These are phyloP conservation scores for Cantharis lateralis DNA, from an alignment of 2,888 invertebrate species.

Conservation along the genomic window DNA sequence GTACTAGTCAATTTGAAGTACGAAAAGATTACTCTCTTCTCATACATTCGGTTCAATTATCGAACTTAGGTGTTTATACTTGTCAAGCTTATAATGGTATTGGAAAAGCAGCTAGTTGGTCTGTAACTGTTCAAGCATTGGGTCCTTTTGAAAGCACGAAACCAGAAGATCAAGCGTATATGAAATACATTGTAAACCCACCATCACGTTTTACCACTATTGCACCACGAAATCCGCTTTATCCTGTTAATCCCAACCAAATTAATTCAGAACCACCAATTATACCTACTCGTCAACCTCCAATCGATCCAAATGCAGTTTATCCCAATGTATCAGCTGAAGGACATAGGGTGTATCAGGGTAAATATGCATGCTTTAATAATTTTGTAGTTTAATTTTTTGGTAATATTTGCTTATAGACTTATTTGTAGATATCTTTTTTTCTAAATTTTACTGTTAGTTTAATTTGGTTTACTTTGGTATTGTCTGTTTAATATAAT, in stretches of 20 bases:
- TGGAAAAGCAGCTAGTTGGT: constrained; percentile 74
- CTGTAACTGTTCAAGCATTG: constrained; percentile 72
- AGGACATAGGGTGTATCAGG: constrained; percentile 18
- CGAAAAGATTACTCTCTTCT: constrained; percentile 74
- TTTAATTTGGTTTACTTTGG: not conserved
- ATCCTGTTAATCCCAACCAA: constrained; percentile 33
- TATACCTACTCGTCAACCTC: constrained; percentile 44
- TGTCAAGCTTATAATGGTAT: constrained; percentile 89
- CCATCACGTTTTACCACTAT: constrained; percentile 51
- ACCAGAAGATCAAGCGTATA: constrained; percentile 63
- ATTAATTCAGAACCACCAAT: constrained; percentile 34
- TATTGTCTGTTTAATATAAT: not conserved
- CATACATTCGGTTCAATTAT: constrained; percentile 71
- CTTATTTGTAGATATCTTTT: not conserved
- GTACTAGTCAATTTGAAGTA: constrained; percentile 71
- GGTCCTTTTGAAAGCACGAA: constrained; percentile 67
- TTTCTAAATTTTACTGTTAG: not conserved
- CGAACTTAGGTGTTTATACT: constrained; percentile 82
- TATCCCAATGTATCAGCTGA: constrained; percentile 11
- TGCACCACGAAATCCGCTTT: constrained; percentile 41
- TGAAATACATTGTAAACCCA: constrained; percentile 64
- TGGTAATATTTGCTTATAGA: not conserved
- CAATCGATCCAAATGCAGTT: constrained; percentile 10
- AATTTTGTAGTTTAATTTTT: not conserved
- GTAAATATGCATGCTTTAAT: constrained; percentile 21